A percentile compares a stretch with the other conserved stretches of the same genome.
These are phyloP conservation scores for Chrysogorgia sp. DNA, from an alignment of 92 coral and sea anemone genomes.

Conservation along the genomic window DNA sequence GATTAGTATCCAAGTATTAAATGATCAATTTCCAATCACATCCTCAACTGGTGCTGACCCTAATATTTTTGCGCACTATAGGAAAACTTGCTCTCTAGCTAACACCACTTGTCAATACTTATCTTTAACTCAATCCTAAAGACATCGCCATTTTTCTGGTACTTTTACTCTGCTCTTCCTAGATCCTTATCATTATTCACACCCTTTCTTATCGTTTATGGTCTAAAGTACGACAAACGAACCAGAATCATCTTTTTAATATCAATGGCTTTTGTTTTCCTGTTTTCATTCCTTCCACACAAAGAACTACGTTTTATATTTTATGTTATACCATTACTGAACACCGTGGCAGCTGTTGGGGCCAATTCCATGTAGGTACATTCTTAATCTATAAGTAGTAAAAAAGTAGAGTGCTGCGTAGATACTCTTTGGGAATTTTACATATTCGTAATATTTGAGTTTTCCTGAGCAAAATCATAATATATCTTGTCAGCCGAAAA, in stretches of 20 bases:
- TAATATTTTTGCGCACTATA: too few relatives aligned
- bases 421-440: not conserved
- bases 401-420: conserved; percentile 37
- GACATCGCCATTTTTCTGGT: conserved; percentile 97
- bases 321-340: conserved; percentile 83
- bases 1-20: too few relatives aligned
- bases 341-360: conserved; percentile 93
- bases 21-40: too few relatives aligned
- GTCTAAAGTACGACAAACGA: conserved; percentile 81
- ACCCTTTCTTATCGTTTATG: conserved; percentile 74
- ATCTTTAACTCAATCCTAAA: conserved; percentile 63
- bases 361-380: conserved; percentile 84
- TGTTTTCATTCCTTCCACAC: conserved; percentile 92
- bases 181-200: conserved; percentile 75
- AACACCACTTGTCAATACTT: too few relatives aligned
- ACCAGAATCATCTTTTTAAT: conserved; percentile 78
- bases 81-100: too few relatives aligned
- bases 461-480: too few relatives aligned
- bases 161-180: conserved; percentile 94
- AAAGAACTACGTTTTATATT: conserved; percentile 93
- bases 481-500: too few relatives aligned
- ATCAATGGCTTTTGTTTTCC: conserved; percentile 70
- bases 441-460: too few relatives aligned
- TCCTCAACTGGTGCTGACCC: too few relatives aligned
- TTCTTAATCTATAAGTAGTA: too few relatives aligned